Base-by-base conservation (phyloP, 1,140 invertebrate genomes). In the Panulirus ornatus region DNA sequence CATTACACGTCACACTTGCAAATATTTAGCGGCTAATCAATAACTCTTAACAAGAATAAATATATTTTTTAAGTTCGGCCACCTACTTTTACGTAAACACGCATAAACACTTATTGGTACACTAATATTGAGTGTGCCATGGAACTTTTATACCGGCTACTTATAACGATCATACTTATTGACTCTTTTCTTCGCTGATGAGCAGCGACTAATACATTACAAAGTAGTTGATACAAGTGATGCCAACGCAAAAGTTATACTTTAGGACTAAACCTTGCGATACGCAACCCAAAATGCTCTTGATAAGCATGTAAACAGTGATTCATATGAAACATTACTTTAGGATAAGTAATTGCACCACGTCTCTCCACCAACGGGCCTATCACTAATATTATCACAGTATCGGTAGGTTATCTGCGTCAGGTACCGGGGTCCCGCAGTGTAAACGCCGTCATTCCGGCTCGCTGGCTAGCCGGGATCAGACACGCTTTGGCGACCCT, bases 1-100 rank as follows among this genome's bases (percentile, higher is more conserved):
- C 71, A 76, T 86, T 76, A 63, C 40, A 54, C 58, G 73, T 58
- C 73, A 76, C 73, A 47, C 51, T 40, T 78, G 44, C 27, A 71
- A n/a, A 30, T 38, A 47, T 3, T n/a, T 86, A 58, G 78, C 58
- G 84, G 58, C 84, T 40, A 40, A 58, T 78, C 38, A 76, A 54
- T 54, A n/a, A 22, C 54, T 30, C 36, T 38, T 14, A 76, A 30
- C 36, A 40, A 27, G n/a, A 34, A 38, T 54, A 22, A 22, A 86
- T 44, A 30, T 51, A 54, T 27, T 81, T 81, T 81, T 81, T 27
- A 81, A 30, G 47, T 30, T 51, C 36, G 5, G 78, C 19, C 11
- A 51, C 34, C 27, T 81, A 27, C 44, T 81, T 58, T 42, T 51
- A 51, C 36, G n/a, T 54, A 40, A 81, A 22, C 78, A 30, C 22